Base-by-base conservation (phyloP, 2,113 vertebrate species). In the Carassius carassius region DNA sequence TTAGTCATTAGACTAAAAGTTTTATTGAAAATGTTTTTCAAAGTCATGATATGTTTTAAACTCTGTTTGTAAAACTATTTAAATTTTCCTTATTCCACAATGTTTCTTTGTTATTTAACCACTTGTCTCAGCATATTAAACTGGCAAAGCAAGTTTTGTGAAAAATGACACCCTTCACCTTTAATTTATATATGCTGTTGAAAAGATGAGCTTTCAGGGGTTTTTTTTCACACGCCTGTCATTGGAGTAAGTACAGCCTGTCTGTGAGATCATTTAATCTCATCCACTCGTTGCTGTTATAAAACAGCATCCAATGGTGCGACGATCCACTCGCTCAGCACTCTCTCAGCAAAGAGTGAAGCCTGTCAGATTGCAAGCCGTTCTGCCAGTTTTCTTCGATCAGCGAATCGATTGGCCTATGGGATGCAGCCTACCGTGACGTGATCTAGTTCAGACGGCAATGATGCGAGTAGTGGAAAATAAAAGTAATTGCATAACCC, bases 361-460 rank as follows among this genome's bases (percentile, higher is more conserved):
- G 82, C 63, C 86, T 4, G 62, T 47, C 81, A 16, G 84, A 84
- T 88, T 83, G 87, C 88, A 85, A 87, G 90, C 90, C 90, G 90
- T 90, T 89, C 88, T 90, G 87, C 74, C 76, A 5, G 41, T 90
- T 91, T 92, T 87, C 89, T 93, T 92, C 86, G 86, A 70, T 85
- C 78, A 29, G 87, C 16, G 47, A 91, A 92, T 94, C 91, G 67
- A 91, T 93, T 37, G 63, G 78, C 54, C 77, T 86, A 13, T 83
- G 78, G 87, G 83, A 90, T 75, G 86, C 29, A 70, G 75, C 88
- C 90, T 88, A 88, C 91, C 91, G 91, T 93, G 92, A 94, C 91
- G 91, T 90, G 93, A 92, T 94, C 91, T 93, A 94, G 94, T 93
- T 93, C 93, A 94, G 92, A 93, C 91, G 85, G 91, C 93, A 92